Percentiles rank a stretch among this genome's conserved stretches.
These are phyloP conservation scores for Centruroides sculpturatus DNA, from an alignment of 1,140 invertebrate species.

Conservation along the genomic window DNA sequence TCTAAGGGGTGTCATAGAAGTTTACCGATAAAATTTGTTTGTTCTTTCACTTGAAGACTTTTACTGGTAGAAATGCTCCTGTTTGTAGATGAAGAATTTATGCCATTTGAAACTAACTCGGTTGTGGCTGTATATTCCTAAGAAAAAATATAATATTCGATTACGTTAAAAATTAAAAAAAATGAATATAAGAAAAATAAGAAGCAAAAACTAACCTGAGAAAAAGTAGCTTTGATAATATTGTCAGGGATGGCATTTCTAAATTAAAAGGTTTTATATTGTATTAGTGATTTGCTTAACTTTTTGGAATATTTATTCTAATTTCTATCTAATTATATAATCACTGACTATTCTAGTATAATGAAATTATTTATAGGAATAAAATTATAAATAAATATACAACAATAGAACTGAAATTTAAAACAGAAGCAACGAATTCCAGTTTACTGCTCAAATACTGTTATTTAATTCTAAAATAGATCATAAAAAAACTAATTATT, in stretches of 20 bases:
- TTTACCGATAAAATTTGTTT: slow-evolving; percentile 65
- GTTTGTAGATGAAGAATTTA: not conserved
- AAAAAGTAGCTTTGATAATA: slow-evolving; percentile 13
- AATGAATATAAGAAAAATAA: not conserved
- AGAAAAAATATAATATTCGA: not conserved
- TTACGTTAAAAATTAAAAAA: not conserved
- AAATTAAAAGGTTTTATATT: not conserved
- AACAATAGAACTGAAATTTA: no score
- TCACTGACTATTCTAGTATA: no score
- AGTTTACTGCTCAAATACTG: no score
- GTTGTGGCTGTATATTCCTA: slow-evolving; percentile 7
- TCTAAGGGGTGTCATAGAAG: no score
- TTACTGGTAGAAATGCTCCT: slow-evolving; percentile 7
- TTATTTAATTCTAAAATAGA: no score
- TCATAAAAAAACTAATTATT: no score
- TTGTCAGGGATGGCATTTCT: slow-evolving; percentile 17
- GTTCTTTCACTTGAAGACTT: slow-evolving; percentile 37
- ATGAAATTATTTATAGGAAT: no score
- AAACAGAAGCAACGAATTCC: no score
- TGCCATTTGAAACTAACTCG: not conserved
- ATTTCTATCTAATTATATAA: no score
- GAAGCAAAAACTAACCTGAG: not conserved
- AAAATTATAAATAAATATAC: no score
- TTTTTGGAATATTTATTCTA: no score
- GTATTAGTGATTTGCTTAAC: no score